Percentiles rank a stretch among this genome's conserved stretches.
phyloP scores from a whole-genome alignment of 1,140 invertebrate genomes.

The Bombyx mandarina region DNA sequence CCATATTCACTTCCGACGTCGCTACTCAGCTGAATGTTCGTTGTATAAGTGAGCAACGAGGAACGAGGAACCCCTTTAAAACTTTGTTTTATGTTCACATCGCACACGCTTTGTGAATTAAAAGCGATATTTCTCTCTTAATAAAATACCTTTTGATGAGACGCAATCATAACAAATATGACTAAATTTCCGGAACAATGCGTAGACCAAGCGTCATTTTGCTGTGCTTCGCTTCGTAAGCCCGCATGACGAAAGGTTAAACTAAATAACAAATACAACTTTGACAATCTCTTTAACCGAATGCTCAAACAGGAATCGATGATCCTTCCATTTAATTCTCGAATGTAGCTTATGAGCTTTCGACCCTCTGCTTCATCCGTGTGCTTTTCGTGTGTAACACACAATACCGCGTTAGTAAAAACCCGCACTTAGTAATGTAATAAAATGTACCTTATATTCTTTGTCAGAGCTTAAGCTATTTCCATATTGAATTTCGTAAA shows the following conservation, averaged over 20 bases:
- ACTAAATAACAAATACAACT: slow-evolving; percentile 51
- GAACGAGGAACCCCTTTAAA: slow-evolving; percentile 57
- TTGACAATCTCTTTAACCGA: too few species aligned
- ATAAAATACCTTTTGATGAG: slow-evolving; percentile 60
- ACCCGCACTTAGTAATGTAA: too few species aligned
- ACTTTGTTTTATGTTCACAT: slow-evolving; percentile 46
- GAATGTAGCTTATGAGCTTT: too few species aligned
- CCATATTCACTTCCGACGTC: slow-evolving; percentile 27
- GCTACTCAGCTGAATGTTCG: slow-evolving; percentile 10
- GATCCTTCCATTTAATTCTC: too few species aligned
- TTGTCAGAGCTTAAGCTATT: too few species aligned
- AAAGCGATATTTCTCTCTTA: slow-evolving; percentile 42
- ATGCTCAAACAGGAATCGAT: too few species aligned
- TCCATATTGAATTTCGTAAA: too few species aligned
- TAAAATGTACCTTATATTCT: too few species aligned
- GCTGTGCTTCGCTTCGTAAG: slow-evolving; percentile 32
- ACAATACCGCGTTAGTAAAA: too few species aligned
- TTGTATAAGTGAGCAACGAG: slow-evolving; percentile 47
- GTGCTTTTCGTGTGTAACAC: too few species aligned
- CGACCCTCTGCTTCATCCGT: too few species aligned
- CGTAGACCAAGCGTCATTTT: slow-evolving; percentile 37
- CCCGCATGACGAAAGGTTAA: slow-evolving; percentile 52
- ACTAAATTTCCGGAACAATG: slow-evolving; percentile 60
- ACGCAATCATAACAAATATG: slow-evolving; percentile 56
- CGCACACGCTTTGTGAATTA: slow-evolving; percentile 51